These are phyloP conservation scores for Acrobasis repandana DNA, from an alignment of 2,888 invertebrate genomes.

Conservation along the genomic window DNA sequence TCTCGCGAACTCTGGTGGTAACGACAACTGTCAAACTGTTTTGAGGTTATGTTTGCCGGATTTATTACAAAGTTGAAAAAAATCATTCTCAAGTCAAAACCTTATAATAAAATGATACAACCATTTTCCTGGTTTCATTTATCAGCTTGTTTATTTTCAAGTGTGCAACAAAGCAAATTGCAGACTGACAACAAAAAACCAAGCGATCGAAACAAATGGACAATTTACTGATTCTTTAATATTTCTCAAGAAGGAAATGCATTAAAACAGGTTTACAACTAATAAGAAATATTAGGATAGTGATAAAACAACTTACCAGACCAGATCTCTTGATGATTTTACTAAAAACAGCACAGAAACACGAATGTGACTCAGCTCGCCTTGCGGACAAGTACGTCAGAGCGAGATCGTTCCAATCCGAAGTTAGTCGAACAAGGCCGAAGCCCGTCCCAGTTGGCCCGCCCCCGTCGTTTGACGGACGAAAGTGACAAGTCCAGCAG, in stretches of 20 bases:
- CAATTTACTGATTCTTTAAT: not conserved
- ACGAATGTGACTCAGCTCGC: slow-evolving; percentile 71
- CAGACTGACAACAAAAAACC: slow-evolving; percentile 35
- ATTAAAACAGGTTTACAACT: slow-evolving; percentile 26
- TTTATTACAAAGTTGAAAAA: slow-evolving; percentile 6
- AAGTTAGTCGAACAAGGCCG: slow-evolving; percentile 58
- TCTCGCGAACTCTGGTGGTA: slow-evolving; percentile 22
- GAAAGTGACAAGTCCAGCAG: slow-evolving; percentile 54
- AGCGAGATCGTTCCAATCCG: slow-evolving; percentile 61
- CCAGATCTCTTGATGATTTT: slow-evolving; percentile 28
- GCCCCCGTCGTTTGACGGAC: slow-evolving; percentile 60
- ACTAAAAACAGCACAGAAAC: slow-evolving; percentile 42
- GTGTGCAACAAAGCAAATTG: slow-evolving; percentile 25
- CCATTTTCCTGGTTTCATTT: not conserved
- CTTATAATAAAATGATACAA: not conserved
- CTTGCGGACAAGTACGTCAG: slow-evolving; percentile 45
- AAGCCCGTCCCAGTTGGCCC: slow-evolving; percentile 56
- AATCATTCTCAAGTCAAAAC: not conserved
- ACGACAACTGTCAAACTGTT: slow-evolving; percentile 35
- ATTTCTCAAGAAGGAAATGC: not conserved
- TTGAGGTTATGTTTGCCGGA: slow-evolving; percentile 56
- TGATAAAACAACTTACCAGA: slow-evolving; percentile 54
- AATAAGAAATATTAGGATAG: slow-evolving; percentile 26
- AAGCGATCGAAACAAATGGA: slow-evolving; percentile 31
- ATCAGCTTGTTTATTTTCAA: not conserved